Evolutionary conservation across 2,888 invertebrate species (phyloP), one percentile per base, ranked within the genome.

Genomic region (Drosophila mayaguana): DNA sequence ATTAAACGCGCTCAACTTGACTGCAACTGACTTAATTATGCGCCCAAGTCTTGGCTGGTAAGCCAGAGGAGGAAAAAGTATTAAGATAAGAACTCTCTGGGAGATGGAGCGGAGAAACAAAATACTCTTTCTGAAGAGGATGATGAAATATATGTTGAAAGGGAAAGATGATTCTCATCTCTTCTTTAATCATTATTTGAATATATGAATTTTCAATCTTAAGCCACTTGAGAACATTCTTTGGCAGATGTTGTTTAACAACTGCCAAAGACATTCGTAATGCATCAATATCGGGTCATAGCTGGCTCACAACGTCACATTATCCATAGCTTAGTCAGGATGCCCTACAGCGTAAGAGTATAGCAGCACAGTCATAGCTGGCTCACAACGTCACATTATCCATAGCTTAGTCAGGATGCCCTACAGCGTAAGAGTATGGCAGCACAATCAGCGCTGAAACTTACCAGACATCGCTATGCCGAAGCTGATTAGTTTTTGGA

Each of bases 401-500:
- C 2, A 16, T 46, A 2, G 3, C 22, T 9, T 9, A 20, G 32
- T 22, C 9, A 4, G 16, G 1, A 45, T 45, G 57, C 40, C 38
- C 40, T 3, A 7, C 28, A 50, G n/a, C 18, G 0, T 50, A 28
- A 9, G 45, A 7, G 50, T 43, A 71, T 18, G 18, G 32, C 63
- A 73, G 59, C 59, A 71, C 61, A 75, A 71, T 74, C 71, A 75
- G 69, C 42, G 64, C 48, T 43, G 34, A 75, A 87, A 75, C 59
- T 88, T 79, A 72, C 54, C 53, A 62, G 75, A 38, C 56, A 54
- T 62, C 66, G 74, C 72, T 73, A 63, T 66, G 54, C 80, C 75
- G 74, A 75, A 75, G 79, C 82, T 87, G 86, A 87, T 87, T 87
- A 87, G 88, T 87, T 87, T 87, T 86, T 88, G 75, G 79, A 87